These are phyloP conservation scores for Margarornis squamiger DNA, from an alignment of 2,797 vertebrate genomes.

Conservation along the genomic window DNA sequence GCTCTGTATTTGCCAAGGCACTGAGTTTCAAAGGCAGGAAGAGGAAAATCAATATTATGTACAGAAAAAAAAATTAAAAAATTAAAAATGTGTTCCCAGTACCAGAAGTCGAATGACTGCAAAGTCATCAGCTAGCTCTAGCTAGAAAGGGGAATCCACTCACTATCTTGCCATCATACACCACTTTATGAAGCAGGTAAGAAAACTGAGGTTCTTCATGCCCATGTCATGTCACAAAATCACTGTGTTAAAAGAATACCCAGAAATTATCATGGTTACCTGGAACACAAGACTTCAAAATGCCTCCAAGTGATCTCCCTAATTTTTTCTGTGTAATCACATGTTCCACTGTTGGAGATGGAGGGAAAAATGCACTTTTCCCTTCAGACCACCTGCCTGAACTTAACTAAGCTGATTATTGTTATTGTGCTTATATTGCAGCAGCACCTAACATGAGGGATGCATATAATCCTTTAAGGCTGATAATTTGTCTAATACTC, in stretches of 20 bases:
- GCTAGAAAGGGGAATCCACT: neutral
- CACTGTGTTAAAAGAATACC: neutral
- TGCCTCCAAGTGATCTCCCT: neutral
- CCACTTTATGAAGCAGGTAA: neutral
- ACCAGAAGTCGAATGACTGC: neutral
- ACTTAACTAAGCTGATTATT: constrained; percentile 29
- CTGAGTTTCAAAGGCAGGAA: neutral
- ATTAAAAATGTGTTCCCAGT: neutral
- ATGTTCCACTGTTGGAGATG: neutral
- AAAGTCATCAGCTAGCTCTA: neutral
- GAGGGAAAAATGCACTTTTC: neutral
- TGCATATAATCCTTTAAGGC: constrained; percentile 25
- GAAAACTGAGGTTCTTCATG: neutral
- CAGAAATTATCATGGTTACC: neutral
- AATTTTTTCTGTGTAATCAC: neutral
- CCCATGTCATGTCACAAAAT: neutral
- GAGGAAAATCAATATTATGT: neutral
- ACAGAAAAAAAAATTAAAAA: neutral
- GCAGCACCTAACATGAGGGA: constrained; percentile 10
- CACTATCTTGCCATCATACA: neutral
- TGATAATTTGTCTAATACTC: constrained; percentile 33
- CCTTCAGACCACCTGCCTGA: constrained; percentile 7
- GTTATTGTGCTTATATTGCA: neutral
- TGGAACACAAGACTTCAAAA: neutral
- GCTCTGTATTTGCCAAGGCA: neutral